phyloP scores from a whole-genome alignment of 1,140 invertebrate genomes.

The Capitella teleta region DNA sequence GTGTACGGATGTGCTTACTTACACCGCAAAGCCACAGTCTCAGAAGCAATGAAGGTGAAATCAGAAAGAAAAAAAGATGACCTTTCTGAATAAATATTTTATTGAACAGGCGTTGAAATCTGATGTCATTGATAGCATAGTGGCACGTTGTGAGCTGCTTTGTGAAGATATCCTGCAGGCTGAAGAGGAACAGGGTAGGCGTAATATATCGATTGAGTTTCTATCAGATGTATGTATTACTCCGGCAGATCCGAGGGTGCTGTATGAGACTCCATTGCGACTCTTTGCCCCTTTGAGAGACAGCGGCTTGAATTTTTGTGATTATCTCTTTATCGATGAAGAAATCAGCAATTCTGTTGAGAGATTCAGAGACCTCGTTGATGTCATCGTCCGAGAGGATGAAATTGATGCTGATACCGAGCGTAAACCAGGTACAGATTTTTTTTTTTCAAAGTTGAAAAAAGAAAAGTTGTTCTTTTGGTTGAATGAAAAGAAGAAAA shows the following conservation, averaged over 20 bases:
- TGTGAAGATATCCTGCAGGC: constrained; percentile 63
- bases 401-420: not conserved
- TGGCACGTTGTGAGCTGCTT: constrained; percentile 67
- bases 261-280: constrained; percentile 67
- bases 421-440: constrained; percentile 4
- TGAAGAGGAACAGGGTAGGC: constrained; percentile 56
- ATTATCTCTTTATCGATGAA: constrained; percentile 76
- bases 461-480: too few relatives aligned
- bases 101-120: constrained; percentile 59
- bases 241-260: constrained; percentile 51
- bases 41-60: too few relatives aligned
- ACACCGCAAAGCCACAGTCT: too few relatives aligned
- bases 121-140: constrained; percentile 65
- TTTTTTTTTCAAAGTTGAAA: too few relatives aligned
- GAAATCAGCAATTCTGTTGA: constrained; percentile 59
- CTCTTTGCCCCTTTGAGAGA: constrained; percentile 58
- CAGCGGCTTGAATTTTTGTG: constrained; percentile 58
- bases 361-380: constrained; percentile 61
- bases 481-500: too few relatives aligned
- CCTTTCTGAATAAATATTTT: too few relatives aligned
- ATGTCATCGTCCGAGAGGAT: constrained; percentile 53
- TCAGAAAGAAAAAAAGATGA: too few relatives aligned
- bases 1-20: too few relatives aligned
- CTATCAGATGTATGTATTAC: constrained; percentile 4
- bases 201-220: not conserved